A percentile compares a stretch with the other conserved stretches of the same genome.
These are phyloP conservation scores for Netelia melanura DNA, from an alignment of 2,888 invertebrate genomes.

Conservation along the genomic window DNA sequence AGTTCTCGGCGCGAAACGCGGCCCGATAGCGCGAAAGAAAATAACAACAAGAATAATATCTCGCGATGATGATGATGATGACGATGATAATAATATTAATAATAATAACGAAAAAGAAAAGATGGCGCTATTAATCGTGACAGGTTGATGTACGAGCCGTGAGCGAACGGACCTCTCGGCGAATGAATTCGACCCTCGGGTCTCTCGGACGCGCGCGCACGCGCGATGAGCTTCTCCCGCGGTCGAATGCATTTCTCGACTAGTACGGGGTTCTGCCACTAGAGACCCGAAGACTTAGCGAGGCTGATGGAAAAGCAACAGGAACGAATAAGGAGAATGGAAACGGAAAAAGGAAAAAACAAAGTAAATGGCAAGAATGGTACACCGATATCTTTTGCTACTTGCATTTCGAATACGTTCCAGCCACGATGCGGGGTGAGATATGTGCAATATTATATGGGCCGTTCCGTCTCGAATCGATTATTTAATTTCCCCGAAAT, in stretches of 20 bases:
- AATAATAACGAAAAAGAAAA: constrained; percentile 62
- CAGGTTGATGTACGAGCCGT: constrained; percentile 82
- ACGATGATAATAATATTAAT: constrained; percentile 29
- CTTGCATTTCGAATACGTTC: constrained; percentile 57
- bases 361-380: constrained; percentile 4
- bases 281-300: constrained; percentile 31
- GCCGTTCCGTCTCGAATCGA: too few relatives aligned
- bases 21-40: constrained; percentile 55
- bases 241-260: constrained; percentile 52
- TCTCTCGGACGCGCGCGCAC: constrained; percentile 53
- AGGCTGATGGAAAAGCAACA: constrained; percentile 51
- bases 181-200: constrained; percentile 78
- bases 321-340: constrained; percentile 34
- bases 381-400: constrained; percentile 62
- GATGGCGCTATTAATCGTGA: constrained; percentile 82
- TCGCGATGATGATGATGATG: constrained; percentile 15
- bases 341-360: constrained; percentile 32
- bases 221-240: constrained; percentile 58
- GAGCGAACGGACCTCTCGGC: constrained; percentile 73
- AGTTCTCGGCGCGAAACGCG: constrained; percentile 70
- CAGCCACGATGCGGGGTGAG: constrained; percentile 1
- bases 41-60: constrained; percentile 60
- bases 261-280: neutral
- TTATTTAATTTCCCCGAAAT: too few relatives aligned
- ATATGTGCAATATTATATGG: neutral